Percentiles rank a stretch among this genome's conserved stretches.
Evolutionary conservation across 2,113 vertebrate genomes (phyloP).

Genomic region (Bagarius yarrelli): DNA sequence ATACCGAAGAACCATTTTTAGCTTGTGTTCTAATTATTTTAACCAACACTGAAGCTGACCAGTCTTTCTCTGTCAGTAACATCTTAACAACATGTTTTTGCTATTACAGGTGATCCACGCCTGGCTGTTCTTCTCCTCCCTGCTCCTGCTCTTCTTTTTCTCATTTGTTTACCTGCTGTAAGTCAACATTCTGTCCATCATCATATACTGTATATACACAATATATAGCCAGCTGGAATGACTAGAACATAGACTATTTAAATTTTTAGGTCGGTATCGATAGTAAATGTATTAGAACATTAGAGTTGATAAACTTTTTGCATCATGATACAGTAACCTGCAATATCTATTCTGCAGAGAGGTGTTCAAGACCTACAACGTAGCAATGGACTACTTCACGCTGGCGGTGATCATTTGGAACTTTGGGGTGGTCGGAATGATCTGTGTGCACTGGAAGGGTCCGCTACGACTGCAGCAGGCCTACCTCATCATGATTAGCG

Average conservation of each 20-base stretch:
- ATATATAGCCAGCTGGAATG: background rate
- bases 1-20: too few species aligned
- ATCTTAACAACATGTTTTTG: background rate
- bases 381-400: constrained; percentile 94
- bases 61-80: background rate
- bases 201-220: background rate
- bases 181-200: constrained; percentile 59
- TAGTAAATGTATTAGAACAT: background rate
- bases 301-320: background rate
- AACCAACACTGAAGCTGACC: background rate
- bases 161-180: constrained; percentile 98
- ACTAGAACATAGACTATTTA: background rate
- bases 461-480: constrained; percentile 95
- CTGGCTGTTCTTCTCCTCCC: constrained; percentile 96
- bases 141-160: constrained; percentile 96
- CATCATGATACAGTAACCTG: background rate
- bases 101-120: constrained; percentile 89
- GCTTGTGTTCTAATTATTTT: too few species aligned
- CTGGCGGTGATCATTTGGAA: constrained; percentile 93
- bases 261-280: background rate
- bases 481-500: constrained; percentile 99
- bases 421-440: constrained; percentile 98
- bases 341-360: constrained; percentile 71
- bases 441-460: constrained; percentile 98
- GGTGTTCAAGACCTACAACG: constrained; percentile 98